Conservation (phyloP, 2,113 vertebrate species). For the Muntiacus muntjak region DNA sequence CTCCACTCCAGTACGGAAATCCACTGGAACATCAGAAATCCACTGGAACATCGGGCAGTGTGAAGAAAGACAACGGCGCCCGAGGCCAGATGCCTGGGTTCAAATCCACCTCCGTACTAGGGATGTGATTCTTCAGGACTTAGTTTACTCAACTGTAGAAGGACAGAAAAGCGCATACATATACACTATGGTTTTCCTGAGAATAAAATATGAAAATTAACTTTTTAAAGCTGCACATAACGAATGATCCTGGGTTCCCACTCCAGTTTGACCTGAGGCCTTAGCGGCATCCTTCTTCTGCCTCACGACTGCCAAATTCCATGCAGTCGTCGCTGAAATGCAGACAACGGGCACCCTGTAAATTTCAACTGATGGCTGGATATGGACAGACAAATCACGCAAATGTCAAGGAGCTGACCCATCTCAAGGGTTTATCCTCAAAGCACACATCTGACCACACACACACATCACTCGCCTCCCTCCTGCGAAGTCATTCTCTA, state of each 20-base stretch:
- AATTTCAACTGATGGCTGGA: not conserved
- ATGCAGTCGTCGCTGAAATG: not conserved
- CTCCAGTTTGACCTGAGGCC: not conserved
- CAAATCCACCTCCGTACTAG: not conserved
- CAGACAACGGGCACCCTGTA: not conserved
- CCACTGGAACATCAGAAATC: not conserved
- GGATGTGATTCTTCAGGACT: not conserved
- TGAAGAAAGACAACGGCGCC: not conserved
- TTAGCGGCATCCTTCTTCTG: not conserved
- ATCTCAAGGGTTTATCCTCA: not conserved
- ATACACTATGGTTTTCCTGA: not conserved
- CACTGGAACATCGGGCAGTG: no score
- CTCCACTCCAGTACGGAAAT: not conserved
- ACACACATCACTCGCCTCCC: not conserved
- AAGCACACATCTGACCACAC: not conserved
- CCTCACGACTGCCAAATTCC: not conserved
- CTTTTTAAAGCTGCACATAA: not conserved
- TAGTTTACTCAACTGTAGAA: not conserved
- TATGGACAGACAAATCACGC: not conserved
- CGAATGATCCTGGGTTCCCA: not conserved
- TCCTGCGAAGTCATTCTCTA: not conserved
- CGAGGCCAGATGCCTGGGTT: not conserved
- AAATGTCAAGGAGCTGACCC: not conserved
- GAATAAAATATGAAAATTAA: not conserved
- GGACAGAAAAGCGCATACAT: not conserved